These are phyloP conservation scores for Luidia sarsii DNA, from an alignment of 53 echinoderm and acorn worm genomes.

Conservation along the genomic window DNA sequence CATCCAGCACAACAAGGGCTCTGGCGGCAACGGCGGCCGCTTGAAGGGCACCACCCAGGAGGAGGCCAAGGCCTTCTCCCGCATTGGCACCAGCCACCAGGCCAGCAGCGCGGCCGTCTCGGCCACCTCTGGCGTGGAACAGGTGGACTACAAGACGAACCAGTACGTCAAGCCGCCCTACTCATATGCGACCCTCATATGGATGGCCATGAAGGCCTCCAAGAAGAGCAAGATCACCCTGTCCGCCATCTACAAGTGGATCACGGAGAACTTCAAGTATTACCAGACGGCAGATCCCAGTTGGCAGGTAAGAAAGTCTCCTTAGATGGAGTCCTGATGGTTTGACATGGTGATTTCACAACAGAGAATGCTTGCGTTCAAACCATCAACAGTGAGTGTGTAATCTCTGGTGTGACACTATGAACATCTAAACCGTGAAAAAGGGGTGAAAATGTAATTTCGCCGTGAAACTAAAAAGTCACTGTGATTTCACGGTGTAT, in stretches of 20 bases:
- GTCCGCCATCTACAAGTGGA: conserved; percentile 98
- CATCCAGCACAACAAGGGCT: conserved; percentile 33
- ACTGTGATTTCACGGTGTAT: too few species aligned
- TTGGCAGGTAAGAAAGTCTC: conserved; percentile 92
- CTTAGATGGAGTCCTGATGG: too few species aligned
- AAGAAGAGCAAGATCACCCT: conserved; percentile 98
- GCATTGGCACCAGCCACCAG: conserved; percentile 36
- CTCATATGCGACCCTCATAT: conserved; percentile 94
- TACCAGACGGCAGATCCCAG: conserved; percentile 96
- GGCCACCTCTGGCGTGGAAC: conserved; percentile 50
- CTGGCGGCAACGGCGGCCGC: neutral
- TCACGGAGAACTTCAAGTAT: conserved; percentile 92
- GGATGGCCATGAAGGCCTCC: conserved; percentile 99
- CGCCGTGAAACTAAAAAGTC: too few species aligned
- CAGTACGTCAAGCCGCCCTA: conserved; percentile 88
- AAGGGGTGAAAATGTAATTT: too few species aligned
- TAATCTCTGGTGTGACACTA: too few species aligned
- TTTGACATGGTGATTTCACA: too few species aligned
- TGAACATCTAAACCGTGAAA: too few species aligned
- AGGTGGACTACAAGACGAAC: conserved; percentile 89
- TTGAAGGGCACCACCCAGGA: conserved; percentile 44
- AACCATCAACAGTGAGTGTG: neutral
- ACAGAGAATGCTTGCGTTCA: too few species aligned
- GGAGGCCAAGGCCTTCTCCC: conserved; percentile 52
- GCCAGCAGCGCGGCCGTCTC: too few species aligned